phyloP scores from a whole-genome alignment of 2,888 invertebrate species.

The Drosophila kuntzei region DNA sequence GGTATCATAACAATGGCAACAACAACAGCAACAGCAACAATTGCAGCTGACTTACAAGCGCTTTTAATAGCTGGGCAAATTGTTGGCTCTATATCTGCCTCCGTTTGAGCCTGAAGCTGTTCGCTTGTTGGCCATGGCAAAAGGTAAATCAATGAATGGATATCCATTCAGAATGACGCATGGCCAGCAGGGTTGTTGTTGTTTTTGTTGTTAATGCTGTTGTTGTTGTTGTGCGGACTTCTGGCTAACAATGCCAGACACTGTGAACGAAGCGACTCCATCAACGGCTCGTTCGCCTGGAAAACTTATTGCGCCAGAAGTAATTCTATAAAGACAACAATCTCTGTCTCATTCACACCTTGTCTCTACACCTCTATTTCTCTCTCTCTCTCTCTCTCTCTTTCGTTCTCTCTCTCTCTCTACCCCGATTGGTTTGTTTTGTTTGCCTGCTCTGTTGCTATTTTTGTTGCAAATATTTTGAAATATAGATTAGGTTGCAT shows the following conservation, averaged over 20 bases:
- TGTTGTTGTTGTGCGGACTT: slow-evolving; percentile 18
- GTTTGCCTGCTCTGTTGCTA: slow-evolving; percentile 48
- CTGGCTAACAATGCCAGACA: slow-evolving; percentile 36
- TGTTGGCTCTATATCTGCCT: slow-evolving; percentile 23
- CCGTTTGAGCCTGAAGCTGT: slow-evolving; percentile 15
- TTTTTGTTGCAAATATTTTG: slow-evolving; percentile 57
- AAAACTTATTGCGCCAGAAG: slow-evolving; percentile 81
- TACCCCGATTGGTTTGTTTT: slow-evolving; percentile 8
- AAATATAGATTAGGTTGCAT: slow-evolving; percentile 44
- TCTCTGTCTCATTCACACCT: slow-evolving; percentile 19
- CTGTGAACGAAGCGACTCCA: slow-evolving; percentile 52
- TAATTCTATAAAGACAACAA: slow-evolving; percentile 77
- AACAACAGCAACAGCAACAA: slow-evolving; percentile 6
- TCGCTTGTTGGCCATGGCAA: slow-evolving; percentile 55
- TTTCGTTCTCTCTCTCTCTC: background rate
- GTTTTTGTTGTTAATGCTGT: background rate
- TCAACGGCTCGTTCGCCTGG: slow-evolving; percentile 71
- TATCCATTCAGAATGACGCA: slow-evolving; percentile 54
- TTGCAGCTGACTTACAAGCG: slow-evolving; percentile 50
- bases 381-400: slow-evolving; percentile 8
- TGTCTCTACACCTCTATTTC: background rate
- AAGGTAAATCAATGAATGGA: slow-evolving; percentile 75
- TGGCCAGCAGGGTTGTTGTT: slow-evolving; percentile 30
- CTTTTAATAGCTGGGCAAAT: slow-evolving; percentile 58
- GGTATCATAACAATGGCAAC: slow-evolving; percentile 4